Evolutionary conservation across 2,113 vertebrate species (phyloP).

Genomic region (Apodemus speciosus): DNA sequence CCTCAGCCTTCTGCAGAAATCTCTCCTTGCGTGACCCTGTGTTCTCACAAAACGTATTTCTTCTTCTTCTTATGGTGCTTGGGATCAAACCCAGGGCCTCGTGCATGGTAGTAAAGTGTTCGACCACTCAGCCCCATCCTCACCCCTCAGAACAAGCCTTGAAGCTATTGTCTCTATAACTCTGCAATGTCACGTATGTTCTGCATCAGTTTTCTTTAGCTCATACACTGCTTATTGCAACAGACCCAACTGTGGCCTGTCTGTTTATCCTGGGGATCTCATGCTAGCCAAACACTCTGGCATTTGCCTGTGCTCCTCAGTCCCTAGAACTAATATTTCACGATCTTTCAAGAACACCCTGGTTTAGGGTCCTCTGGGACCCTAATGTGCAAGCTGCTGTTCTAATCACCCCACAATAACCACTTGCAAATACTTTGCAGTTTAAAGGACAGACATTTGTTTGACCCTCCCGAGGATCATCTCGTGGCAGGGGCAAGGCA

Average conservation of each 20-base stretch:
- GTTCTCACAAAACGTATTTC: background rate
- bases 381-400: background rate
- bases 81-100: background rate
- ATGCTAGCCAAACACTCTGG: background rate
- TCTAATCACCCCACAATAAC: background rate
- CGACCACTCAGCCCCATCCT: too few species aligned
- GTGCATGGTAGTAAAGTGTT: background rate
- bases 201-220: background rate
- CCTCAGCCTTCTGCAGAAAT: background rate
- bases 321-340: background rate
- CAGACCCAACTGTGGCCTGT: background rate
- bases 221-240: background rate
- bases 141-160: background rate
- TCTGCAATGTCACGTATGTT: background rate
- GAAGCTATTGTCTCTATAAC: background rate
- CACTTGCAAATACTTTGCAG: background rate
- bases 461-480: background rate
- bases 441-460: background rate
- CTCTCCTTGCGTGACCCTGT: background rate
- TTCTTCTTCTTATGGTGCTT: background rate
- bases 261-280: background rate
- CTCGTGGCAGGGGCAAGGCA: background rate
- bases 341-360: conserved; percentile 6
- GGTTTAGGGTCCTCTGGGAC: background rate
- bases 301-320: background rate